Percentiles rank a stretch among this genome's conserved stretches.
Conservation (phyloP, 2,113 vertebrate genomes). For the Corvus cornix region DNA sequence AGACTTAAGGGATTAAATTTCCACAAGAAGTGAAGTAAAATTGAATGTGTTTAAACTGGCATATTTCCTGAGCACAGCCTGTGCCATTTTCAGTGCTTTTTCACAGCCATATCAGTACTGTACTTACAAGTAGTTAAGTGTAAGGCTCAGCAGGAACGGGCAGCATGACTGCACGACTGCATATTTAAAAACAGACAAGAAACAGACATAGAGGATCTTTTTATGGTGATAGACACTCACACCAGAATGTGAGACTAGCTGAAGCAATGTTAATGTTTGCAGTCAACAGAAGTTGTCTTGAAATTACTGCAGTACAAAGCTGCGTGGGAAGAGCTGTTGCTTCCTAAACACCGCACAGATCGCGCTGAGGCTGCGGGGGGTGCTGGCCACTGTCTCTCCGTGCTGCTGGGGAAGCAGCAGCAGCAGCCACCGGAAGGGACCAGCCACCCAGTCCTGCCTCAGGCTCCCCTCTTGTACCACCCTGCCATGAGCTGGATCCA, state of each 20-base stretch:
- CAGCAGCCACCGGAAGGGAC: neutral
- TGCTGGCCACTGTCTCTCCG: neutral
- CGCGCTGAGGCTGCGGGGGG: rapidly evolving
- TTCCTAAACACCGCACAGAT: neutral
- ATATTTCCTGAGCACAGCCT: conserved; percentile 35
- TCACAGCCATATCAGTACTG: conserved; percentile 31
- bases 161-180: conserved; percentile 21
- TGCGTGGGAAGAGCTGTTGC: neutral
- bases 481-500: neutral
- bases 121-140: conserved; percentile 41
- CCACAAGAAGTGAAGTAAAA: neutral
- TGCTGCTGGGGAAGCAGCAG: neutral
- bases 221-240: conserved; percentile 50
- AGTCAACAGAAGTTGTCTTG: conserved; percentile 42
- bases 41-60: conserved; percentile 11
- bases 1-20: neutral
- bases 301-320: conserved; percentile 21
- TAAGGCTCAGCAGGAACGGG: conserved; percentile 41
- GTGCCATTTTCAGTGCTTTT: conserved; percentile 51
- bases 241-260: conserved; percentile 51
- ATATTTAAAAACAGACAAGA: conserved; percentile 58
- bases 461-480: neutral
- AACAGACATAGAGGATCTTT: conserved; percentile 48
- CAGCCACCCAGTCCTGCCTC: neutral
- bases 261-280: conserved; percentile 44